Percentiles rank a stretch among this genome's conserved stretches.
Conservation (phyloP, 2,888 invertebrate species). For the Melipona beecheii region DNA sequence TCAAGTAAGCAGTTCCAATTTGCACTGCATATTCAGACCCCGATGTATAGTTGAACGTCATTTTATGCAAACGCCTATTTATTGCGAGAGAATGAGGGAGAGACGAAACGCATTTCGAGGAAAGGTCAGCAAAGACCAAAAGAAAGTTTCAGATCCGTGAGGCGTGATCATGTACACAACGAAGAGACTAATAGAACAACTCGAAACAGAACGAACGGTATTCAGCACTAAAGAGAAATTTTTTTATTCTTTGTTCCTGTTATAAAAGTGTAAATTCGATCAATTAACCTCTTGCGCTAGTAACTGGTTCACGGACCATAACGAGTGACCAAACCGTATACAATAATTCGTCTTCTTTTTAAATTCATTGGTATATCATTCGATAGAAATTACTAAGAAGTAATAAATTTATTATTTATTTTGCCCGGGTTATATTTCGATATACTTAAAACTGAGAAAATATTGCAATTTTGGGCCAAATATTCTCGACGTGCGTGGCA, state of each 20-base stretch:
- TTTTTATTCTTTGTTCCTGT: background rate
- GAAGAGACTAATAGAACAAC: background rate
- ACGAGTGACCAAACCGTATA: too few relatives aligned
- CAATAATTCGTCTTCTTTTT: too few relatives aligned
- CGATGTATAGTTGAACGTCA: background rate
- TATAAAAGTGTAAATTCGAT: background rate
- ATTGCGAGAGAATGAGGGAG: background rate
- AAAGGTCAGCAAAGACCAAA: constrained; percentile 5
- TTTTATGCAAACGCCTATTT: background rate
- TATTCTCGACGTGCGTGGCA: too few relatives aligned
- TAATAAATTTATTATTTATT: too few relatives aligned
- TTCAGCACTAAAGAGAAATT: background rate
- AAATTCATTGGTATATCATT: too few relatives aligned
- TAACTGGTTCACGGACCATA: too few relatives aligned
- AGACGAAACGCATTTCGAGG: constrained; percentile 2
- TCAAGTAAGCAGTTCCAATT: background rate
- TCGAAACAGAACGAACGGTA: background rate
- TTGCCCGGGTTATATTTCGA: too few relatives aligned
- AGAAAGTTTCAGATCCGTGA: constrained; percentile 24
- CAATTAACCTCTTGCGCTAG: too few relatives aligned
- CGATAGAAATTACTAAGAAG: too few relatives aligned
- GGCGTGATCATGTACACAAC: background rate
- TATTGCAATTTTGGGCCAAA: too few relatives aligned
- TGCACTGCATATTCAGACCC: background rate
- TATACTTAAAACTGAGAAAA: too few relatives aligned